A percentile compares a stretch with the other conserved stretches of the same genome.
phyloP scores from a whole-genome alignment of 35 echinoderm and acorn worm species.

The Stichopus chloronotus region DNA sequence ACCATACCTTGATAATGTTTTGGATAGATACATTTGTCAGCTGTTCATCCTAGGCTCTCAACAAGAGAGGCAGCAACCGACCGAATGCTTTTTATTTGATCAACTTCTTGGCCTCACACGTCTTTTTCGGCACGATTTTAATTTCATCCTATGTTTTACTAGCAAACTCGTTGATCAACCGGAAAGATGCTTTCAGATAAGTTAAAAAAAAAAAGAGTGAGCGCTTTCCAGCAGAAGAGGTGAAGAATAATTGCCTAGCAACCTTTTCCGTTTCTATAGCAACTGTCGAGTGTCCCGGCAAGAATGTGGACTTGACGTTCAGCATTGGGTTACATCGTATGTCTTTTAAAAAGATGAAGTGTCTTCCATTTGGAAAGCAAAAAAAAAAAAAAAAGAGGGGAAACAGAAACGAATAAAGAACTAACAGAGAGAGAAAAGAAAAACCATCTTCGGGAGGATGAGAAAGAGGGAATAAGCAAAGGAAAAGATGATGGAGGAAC shows the following conservation, averaged over 20 bases:
- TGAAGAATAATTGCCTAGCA: slow-evolving; percentile 21
- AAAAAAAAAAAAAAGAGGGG: background rate
- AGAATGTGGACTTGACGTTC: slow-evolving; percentile 37
- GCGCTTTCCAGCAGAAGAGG: slow-evolving; percentile 33
- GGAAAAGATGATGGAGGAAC: no score
- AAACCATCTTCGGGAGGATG: background rate
- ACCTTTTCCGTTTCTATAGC: slow-evolving; percentile 19
- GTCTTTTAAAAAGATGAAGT: slow-evolving; percentile 12
- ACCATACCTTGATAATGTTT: no score
- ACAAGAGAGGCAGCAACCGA: no score
- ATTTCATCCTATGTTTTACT: slow-evolving; percentile 43
- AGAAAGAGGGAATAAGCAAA: background rate
- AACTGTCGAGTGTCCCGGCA: slow-evolving; percentile 48
- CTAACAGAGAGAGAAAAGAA: background rate
- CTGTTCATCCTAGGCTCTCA: no score
- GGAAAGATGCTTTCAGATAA: slow-evolving; percentile 25
- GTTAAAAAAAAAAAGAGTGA: background rate
- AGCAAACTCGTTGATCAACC: slow-evolving; percentile 36
- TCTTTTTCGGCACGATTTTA: background rate
- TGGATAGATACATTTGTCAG: no score
- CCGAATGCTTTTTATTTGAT: background rate
- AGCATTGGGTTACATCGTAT: slow-evolving; percentile 33
- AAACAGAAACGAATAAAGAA: background rate
- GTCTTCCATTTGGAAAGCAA: slow-evolving; percentile 25
- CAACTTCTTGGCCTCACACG: slow-evolving; percentile 4